phyloP scores from a whole-genome alignment of 2,888 invertebrate genomes.

The Acronicta alni region DNA sequence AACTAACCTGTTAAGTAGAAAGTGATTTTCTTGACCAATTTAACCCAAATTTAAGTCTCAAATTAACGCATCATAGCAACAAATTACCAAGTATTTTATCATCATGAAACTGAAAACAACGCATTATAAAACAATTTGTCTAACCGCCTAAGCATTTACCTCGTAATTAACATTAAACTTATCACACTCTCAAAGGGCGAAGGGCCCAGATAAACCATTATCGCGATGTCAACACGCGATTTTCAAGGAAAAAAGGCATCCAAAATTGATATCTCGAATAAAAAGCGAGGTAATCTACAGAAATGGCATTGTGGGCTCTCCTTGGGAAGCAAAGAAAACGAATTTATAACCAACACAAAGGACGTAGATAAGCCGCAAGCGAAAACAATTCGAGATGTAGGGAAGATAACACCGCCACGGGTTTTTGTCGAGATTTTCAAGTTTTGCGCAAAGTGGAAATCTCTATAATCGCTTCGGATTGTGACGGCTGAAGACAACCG shows the following conservation, averaged over 20 bases:
- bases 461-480: constrained; percentile 64
- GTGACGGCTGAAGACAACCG: constrained; percentile 53
- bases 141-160: constrained; percentile 43
- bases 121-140: constrained; percentile 23
- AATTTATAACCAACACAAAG: constrained; percentile 68
- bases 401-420: constrained; percentile 59
- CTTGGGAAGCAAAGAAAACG: constrained; percentile 65
- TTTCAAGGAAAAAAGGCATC: constrained; percentile 49
- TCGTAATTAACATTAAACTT: constrained; percentile 46
- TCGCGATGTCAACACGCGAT: constrained; percentile 53
- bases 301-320: constrained; percentile 57
- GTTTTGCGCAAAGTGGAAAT: constrained; percentile 58
- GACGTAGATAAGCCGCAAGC: constrained; percentile 67
- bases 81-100: constrained; percentile 5
- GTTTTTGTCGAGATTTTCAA: constrained; percentile 63
- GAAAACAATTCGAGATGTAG: constrained; percentile 70
- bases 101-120: constrained; percentile 11
- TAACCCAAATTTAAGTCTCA: background rate
- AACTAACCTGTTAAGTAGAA: no score
- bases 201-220: constrained; percentile 46
- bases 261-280: constrained; percentile 62
- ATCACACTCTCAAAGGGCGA: constrained; percentile 39
- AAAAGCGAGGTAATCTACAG: constrained; percentile 59
- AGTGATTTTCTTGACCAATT: no score
- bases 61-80: background rate